Evolutionary conservation across 2,888 invertebrate species (phyloP).

Genomic region (Apotomis betuletana): DNA sequence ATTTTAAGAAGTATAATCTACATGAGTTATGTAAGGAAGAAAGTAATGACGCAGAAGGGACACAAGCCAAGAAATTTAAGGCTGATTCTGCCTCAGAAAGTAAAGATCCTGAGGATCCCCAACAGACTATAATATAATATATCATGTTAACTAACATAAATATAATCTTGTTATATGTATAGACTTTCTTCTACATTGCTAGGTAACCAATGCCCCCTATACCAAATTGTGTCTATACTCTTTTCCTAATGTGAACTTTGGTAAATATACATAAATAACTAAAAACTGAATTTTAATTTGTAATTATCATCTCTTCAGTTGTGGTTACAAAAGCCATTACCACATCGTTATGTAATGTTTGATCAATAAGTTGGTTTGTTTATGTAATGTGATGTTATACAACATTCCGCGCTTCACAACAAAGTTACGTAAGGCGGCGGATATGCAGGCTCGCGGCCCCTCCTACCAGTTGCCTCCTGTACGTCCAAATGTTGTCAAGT

Average conservation of each 20-base stretch:
- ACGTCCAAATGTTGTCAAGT: constrained; percentile 1
- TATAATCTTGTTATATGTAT: constrained; percentile 54
- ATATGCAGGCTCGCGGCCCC: constrained; percentile 11
- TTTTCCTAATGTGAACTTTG: constrained; percentile 39
- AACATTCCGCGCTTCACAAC: constrained; percentile 36
- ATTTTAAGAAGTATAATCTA: constrained; percentile 93
- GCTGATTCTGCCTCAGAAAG: constrained; percentile 53
- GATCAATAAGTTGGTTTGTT: constrained; percentile 40
- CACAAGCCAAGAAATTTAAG: constrained; percentile 76
- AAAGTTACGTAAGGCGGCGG: constrained; percentile 27
- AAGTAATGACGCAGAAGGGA: constrained; percentile 67
- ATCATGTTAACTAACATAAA: constrained; percentile 58
- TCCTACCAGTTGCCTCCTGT: constrained; percentile 10
- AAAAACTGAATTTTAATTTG: constrained; percentile 27
- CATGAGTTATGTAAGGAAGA: constrained; percentile 84
- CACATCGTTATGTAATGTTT: constrained; percentile 27
- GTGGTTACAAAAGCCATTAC: not conserved
- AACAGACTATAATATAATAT: constrained; percentile 49
- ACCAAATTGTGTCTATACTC: constrained; percentile 73
- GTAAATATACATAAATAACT: constrained; percentile 30
- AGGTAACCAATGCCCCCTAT: constrained; percentile 67
- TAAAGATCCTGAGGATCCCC: constrained; percentile 60
- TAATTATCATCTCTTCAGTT: not conserved
- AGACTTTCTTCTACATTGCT: constrained; percentile 56
- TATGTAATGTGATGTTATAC: constrained; percentile 34